Evolutionary conservation across 2,888 invertebrate species (phyloP), one percentile per base, ranked within the genome.

Genomic region (Pterostichus niger): DNA sequence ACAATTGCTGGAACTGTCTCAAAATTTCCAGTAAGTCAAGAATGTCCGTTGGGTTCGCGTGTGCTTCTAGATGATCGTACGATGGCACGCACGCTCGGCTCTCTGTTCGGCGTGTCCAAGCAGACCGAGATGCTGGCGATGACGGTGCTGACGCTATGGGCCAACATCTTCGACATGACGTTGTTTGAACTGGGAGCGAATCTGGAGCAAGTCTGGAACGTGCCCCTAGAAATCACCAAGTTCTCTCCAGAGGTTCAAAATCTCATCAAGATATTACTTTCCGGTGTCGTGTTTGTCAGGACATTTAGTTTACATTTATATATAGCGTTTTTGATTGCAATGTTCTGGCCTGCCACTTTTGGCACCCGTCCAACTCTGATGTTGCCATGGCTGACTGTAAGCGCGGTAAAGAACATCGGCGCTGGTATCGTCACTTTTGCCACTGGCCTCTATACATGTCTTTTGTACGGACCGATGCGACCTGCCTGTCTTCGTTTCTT

Each of bases 281-380:
- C 91, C 0, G 90, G 91, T 3, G 89, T 92, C 31, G 91, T 92
- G 88, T 87, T 93, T 49, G 90, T 91, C 0, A 91, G 92, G 85
- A 92, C 92, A 83, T 92, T 92, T 86, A 92, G 92, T 0, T 90
- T 92, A 54, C 92, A 92, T 86, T 88, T 92, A 5, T 92, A 92
- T 86, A 88, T 93, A 24, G 92, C 92, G 0, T 89, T 92, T 9
- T 93, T 92, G 85, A 91, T 93, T 83, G 91, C 92, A 5, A 89
- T 93, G 82, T 88, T 93, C 5, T 93, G 92, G 88, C 93, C 93
- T 46, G 90, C 91, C 0, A 91, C 92, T 86, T 88, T 92, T 90
- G 92, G 91, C 86, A 92, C 92, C 84, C 90, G 91, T 24, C 91
- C 92, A 0, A 88, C 89, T 0, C 86, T 92, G 56, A 89, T 92